Base-by-base conservation (phyloP, 1,140 invertebrate species). In the Acromyrmex heyeri region DNA sequence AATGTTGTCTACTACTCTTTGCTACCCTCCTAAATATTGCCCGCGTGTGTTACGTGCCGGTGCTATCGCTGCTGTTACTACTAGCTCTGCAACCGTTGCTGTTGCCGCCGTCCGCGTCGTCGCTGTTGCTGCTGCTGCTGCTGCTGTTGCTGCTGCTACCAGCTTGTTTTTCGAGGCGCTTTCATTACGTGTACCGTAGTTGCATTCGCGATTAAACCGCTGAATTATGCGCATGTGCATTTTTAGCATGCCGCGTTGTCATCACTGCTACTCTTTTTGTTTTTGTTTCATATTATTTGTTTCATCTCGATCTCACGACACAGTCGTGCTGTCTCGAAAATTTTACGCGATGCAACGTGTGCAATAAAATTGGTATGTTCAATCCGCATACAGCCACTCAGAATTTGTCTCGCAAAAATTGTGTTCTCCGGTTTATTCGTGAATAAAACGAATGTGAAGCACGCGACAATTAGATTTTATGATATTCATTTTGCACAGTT, bases 171-270 rank as follows among this genome's bases (percentile, higher is more conserved):
- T 94, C 92, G 87, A 91, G 91, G 89, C 86, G 91, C 89, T 94
- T 94, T 94, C 92, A 94, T 94, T 94, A 94, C 91, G 90, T 91
- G 88, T 90, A 90, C 88, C 91, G 82, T 82, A 87, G 89, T 91
- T 88, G 87, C 92, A 90, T 90, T 93, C 87, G 88, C 92, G 93
- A 94, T 95, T 95, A 95, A 94, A 93, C 92, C 92, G 61, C 92
- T 93, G 93, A 94, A 90, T 94, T 94, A 94, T 94, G 90, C 92
- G 86, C 90, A 93, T 92, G 88, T 91, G 92, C 92, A 93, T 94
- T 95, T 94, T 93, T 93, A 91, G 81, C 89, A 86, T 85, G 85
- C 90, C 90, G 27, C 67, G 53, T 16, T 85, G 83, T 86, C 86
- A 87, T 91, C 85, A 86, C 81, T 88, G 38, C 38, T 87, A 73